Percentiles rank a stretch among this genome's conserved stretches.
Evolutionary conservation across 2,888 invertebrate species (phyloP).

Genomic region (Junonia oenone): DNA sequence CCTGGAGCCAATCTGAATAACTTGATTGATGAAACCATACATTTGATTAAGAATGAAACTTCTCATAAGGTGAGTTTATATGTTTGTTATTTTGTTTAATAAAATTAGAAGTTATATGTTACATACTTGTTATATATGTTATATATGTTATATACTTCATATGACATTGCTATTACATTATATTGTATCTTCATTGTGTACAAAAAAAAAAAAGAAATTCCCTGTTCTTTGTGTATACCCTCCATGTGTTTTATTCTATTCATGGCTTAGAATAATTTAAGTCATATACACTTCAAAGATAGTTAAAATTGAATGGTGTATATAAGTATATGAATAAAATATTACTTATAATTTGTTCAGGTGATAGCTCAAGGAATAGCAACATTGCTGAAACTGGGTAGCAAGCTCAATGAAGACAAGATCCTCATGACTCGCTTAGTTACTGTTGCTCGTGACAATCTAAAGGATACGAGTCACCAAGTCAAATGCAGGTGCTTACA

Average conservation of each 20-base stretch:
- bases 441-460: slow-evolving; percentile 82
- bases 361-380: slow-evolving; percentile 88
- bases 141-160: too few relatives aligned
- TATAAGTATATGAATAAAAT: too few relatives aligned
- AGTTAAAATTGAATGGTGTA: too few relatives aligned
- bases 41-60: slow-evolving; percentile 85
- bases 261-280: too few relatives aligned
- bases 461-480: slow-evolving; percentile 87
- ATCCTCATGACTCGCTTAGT: slow-evolving; percentile 81
- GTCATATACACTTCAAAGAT: too few relatives aligned
- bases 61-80: slow-evolving; percentile 84
- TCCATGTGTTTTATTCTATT: too few relatives aligned
- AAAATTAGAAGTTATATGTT: background rate
- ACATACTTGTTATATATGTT: too few relatives aligned
- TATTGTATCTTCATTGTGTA: too few relatives aligned
- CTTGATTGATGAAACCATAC: slow-evolving; percentile 86
- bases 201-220: too few relatives aligned
- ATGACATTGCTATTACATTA: too few relatives aligned
- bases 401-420: slow-evolving; percentile 78
- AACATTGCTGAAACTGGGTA: slow-evolving; percentile 85
- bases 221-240: too few relatives aligned
- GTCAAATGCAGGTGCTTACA: slow-evolving; percentile 90
- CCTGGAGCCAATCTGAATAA: slow-evolving; percentile 80
- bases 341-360: slow-evolving; percentile 34
- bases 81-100: background rate